Evolutionary conservation across 53 echinoderm and acorn worm genomes (phyloP).

Genomic region (Holothuria scabra): DNA sequence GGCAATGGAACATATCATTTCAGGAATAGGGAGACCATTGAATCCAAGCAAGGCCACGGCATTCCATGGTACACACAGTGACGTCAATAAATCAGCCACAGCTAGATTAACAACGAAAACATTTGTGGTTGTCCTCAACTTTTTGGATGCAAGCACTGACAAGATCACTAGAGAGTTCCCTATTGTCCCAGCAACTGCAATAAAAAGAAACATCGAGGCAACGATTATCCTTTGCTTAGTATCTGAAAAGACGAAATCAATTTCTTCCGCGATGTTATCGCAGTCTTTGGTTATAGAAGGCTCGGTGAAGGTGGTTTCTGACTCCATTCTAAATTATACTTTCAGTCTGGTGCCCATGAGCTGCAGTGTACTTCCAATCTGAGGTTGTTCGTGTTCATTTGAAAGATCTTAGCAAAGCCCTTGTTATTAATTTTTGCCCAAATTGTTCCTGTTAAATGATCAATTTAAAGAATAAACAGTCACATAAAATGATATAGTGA

Average conservation of each 20-base stretch:
- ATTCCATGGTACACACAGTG: conserved; percentile 69
- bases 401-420: too few relatives aligned
- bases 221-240: conserved; percentile 61
- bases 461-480: too few relatives aligned
- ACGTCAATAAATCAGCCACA: conserved; percentile 72
- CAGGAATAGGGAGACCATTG: conserved; percentile 68
- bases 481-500: too few relatives aligned
- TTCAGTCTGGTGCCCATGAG: too few relatives aligned
- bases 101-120: conserved; percentile 87
- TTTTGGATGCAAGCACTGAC: conserved; percentile 71
- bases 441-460: too few relatives aligned
- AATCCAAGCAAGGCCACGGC: conserved; percentile 63
- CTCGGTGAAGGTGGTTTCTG: too few relatives aligned
- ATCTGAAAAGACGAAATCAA: conserved; percentile 61
- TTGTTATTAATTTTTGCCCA: too few relatives aligned
- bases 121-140: conserved; percentile 81
- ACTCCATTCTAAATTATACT: too few relatives aligned
- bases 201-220: conserved; percentile 58
- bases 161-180: conserved; percentile 81
- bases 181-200: conserved; percentile 60
- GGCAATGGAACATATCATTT: conserved; percentile 58
- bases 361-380: too few relatives aligned
- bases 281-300: not conserved
- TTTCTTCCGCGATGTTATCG: not conserved
- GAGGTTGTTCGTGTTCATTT: too few relatives aligned